Conservation (phyloP, 2,113 vertebrate genomes). For the Labrus mixtus region DNA sequence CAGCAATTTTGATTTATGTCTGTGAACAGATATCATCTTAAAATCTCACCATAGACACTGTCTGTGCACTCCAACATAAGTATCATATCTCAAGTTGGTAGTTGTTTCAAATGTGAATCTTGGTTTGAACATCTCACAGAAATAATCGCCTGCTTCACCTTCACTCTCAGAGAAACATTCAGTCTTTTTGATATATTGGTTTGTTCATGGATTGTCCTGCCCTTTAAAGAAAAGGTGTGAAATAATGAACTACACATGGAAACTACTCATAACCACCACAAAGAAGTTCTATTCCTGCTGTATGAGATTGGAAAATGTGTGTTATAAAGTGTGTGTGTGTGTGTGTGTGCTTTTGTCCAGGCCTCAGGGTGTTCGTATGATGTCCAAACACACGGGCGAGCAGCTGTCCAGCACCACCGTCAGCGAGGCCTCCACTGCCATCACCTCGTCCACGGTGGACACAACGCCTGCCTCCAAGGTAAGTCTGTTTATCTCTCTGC, state of each 20-base stretch:
- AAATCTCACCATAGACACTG: no score
- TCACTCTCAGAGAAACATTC: no score
- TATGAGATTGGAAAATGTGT: not conserved
- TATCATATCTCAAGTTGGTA: no score
- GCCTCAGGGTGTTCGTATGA: constrained; percentile 82
- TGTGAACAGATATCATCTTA: no score
- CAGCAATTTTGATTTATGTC: no score
- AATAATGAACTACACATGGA: not conserved
- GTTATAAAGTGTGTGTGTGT: not conserved
- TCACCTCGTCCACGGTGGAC: constrained; percentile 90
- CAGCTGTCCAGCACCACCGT: constrained; percentile 92
- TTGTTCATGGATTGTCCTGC: no score
- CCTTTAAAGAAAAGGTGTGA: not conserved
- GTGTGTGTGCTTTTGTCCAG: constrained; percentile 70
- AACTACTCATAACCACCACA: not conserved
- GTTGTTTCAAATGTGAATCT: no score
- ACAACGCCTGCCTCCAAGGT: constrained; percentile 86
- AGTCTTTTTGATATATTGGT: no score
- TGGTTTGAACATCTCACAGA: no score
- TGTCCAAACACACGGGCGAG: constrained; percentile 79
- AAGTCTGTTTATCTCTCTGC: constrained; percentile 5
- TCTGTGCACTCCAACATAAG: no score
- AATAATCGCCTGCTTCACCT: no score
- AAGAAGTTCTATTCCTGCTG: not conserved
- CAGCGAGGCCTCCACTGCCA: constrained; percentile 91